Evolutionary conservation across 2,113 vertebrate genomes (phyloP).

Genomic region (Suncus etruscus): DNA sequence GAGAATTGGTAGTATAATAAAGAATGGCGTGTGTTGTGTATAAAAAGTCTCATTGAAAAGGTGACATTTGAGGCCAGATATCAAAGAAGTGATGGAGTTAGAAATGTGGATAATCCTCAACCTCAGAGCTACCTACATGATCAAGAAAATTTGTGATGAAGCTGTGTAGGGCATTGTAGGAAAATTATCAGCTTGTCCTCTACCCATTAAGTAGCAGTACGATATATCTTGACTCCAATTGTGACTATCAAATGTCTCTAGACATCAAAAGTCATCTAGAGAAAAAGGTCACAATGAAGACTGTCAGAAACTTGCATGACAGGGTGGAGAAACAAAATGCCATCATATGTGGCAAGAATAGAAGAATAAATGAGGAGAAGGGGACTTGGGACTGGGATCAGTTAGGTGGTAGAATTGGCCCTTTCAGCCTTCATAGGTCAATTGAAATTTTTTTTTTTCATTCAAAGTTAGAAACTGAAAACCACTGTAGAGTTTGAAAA

Average conservation of each 20-base stretch:
- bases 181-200: background rate
- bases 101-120: background rate
- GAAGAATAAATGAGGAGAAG: background rate
- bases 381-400: background rate
- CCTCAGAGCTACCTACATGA: background rate
- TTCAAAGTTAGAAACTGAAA: background rate
- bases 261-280: constrained; percentile 41
- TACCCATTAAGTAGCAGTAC: background rate
- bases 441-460: background rate
- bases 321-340: constrained; percentile 3
- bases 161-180: too few relatives aligned
- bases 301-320: background rate
- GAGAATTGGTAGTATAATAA: background rate
- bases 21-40: background rate
- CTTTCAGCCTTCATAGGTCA: background rate
- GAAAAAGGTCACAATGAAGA: background rate
- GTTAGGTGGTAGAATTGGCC: background rate
- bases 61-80: constrained; percentile 2
- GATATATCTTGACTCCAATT: background rate
- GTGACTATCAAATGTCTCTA: background rate
- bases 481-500: background rate
- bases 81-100: constrained; percentile 14
- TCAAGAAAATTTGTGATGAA: background rate
- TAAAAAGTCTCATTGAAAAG: background rate
- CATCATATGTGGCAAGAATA: background rate